phyloP scores from a whole-genome alignment of 2,888 invertebrate species.

The Coelopa pilipes region DNA sequence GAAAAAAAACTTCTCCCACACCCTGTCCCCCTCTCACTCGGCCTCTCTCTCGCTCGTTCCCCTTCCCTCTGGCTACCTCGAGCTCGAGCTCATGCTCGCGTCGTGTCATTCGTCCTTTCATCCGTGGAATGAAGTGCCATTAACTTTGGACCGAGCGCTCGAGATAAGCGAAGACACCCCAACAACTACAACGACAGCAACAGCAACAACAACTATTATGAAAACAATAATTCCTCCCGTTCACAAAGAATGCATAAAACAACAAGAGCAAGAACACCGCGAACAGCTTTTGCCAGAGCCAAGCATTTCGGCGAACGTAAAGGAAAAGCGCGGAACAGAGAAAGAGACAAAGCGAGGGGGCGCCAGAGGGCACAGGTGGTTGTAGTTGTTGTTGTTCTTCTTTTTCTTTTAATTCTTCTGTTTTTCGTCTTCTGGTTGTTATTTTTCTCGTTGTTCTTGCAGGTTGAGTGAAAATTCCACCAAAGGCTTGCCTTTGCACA shows the following conservation, averaged over 20 bases:
- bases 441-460: too few species aligned
- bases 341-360: neutral
- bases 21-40: too few species aligned
- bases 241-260: neutral
- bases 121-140: conserved; percentile 13
- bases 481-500: too few species aligned
- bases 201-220: neutral
- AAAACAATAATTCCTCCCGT: neutral
- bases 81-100: too few species aligned
- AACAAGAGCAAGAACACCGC: too few species aligned
- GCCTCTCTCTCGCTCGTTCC: too few species aligned
- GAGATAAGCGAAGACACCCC: conserved; percentile 9
- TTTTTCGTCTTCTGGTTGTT: neutral
- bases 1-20: too few species aligned
- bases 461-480: too few species aligned
- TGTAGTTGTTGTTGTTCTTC: neutral
- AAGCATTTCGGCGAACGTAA: conserved; percentile 7
- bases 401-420: neutral
- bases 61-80: too few species aligned
- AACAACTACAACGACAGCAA: neutral
- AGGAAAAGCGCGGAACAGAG: neutral
- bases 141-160: conserved; percentile 17
- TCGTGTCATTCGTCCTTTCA: conserved; percentile 12
- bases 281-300: neutral
- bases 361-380: neutral